phyloP scores from a whole-genome alignment of 2,113 vertebrate genomes.

The Microtus montanus region DNA sequence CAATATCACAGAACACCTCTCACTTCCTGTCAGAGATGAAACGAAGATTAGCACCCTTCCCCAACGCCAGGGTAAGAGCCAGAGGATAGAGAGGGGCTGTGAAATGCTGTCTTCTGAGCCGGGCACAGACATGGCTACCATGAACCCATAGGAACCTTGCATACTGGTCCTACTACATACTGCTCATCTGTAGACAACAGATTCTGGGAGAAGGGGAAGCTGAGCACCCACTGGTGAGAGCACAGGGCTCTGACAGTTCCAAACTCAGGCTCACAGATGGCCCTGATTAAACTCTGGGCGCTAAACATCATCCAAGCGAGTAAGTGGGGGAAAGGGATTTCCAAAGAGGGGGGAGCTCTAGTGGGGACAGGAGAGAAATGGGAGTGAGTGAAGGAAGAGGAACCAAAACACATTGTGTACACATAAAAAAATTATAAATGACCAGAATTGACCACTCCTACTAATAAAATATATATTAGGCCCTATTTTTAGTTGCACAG shows the following conservation, averaged over 20 bases:
- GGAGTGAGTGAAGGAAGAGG: background rate
- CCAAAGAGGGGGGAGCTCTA: background rate
- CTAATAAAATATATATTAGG: background rate
- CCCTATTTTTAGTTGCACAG: background rate
- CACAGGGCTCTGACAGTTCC: background rate
- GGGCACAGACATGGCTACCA: background rate
- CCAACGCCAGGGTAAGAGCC: background rate
- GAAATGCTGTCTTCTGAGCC: background rate
- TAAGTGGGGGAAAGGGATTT: too few species aligned
- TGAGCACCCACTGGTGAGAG: background rate
- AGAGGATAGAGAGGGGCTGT: background rate
- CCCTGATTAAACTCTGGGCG: background rate
- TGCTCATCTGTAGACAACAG: background rate
- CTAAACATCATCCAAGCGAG: background rate
- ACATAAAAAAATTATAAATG: background rate
- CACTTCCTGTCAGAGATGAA: background rate
- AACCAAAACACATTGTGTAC: background rate
- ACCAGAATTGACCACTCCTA: background rate
- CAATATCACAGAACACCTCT: background rate
- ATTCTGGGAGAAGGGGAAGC: background rate
- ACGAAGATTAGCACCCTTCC: background rate
- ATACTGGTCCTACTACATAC: background rate
- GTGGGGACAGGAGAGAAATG: background rate
- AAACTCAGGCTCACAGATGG: background rate
- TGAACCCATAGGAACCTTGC: background rate